Conservation (phyloP, 2,888 invertebrate genomes). For the Rhingia rostrata region DNA sequence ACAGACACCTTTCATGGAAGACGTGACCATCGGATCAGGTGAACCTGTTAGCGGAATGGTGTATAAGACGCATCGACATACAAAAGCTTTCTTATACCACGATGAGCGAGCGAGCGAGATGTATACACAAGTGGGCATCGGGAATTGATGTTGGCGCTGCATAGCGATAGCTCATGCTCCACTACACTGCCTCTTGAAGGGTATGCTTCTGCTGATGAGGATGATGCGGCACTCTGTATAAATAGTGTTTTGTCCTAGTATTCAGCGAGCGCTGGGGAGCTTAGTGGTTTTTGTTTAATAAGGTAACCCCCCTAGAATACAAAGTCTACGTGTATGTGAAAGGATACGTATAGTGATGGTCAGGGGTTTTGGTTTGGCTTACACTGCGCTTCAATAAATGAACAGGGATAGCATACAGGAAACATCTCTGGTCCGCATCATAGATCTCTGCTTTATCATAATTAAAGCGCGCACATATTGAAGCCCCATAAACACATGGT, state of each 20-base stretch:
- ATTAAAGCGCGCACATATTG: constrained; percentile 59
- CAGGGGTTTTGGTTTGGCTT: constrained; percentile 3
- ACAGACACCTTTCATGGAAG: constrained; percentile 68
- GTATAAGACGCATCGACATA: constrained; percentile 70
- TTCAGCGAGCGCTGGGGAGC: constrained; percentile 48
- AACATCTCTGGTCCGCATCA: constrained; percentile 37
- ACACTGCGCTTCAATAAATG: constrained; percentile 48
- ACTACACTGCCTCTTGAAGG: constrained; percentile 29
- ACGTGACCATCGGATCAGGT: constrained; percentile 71
- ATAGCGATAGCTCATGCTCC: constrained; percentile 57
- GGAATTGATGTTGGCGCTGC: constrained; percentile 57
- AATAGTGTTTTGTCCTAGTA: constrained; percentile 55
- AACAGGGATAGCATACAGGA: constrained; percentile 44
- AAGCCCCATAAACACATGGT: constrained; percentile 29
- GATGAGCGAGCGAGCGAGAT: constrained; percentile 19
- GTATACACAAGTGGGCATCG: constrained; percentile 29
- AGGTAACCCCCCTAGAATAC: constrained; percentile 59
- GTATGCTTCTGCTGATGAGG: constrained; percentile 31
- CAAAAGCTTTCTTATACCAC: constrained; percentile 66
- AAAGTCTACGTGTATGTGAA: constrained; percentile 34
- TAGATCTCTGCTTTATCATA: constrained; percentile 45
- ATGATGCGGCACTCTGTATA: constrained; percentile 69
- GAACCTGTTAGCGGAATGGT: constrained; percentile 65
- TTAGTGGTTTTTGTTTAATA: constrained; percentile 73
- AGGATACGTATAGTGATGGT: constrained; percentile 44